These are phyloP conservation scores for Aphidoletes aphidimyza DNA, from an alignment of 2,888 invertebrate species.

Conservation along the genomic window DNA sequence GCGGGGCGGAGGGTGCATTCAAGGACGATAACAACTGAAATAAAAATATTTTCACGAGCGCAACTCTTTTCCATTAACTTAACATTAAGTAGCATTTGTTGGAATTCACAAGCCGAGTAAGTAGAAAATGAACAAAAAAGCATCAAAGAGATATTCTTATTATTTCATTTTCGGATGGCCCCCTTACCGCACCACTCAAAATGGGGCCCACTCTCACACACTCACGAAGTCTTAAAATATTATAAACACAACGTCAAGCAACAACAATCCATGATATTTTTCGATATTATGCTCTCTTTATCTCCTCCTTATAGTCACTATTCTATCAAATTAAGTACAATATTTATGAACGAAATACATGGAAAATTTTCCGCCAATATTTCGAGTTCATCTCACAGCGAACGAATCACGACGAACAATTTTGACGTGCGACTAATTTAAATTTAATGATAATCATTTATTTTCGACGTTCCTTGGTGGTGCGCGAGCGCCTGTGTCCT, in stretches of 20 bases:
- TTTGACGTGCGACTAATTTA: constrained; percentile 17
- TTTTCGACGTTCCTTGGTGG: too few relatives aligned
- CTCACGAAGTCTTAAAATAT: too few relatives aligned
- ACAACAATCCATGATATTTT: too few relatives aligned
- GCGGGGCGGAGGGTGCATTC: not conserved
- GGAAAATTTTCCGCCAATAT: not conserved
- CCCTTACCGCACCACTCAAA: not conserved
- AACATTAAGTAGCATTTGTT: not conserved
- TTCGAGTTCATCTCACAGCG: not conserved
- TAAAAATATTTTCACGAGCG: constrained; percentile 39
- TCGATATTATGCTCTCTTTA: too few relatives aligned
- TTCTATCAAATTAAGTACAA: not conserved
- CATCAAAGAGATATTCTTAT: not conserved
- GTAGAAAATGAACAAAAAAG: not conserved
- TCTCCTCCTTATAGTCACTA: too few relatives aligned
- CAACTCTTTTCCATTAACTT: constrained; percentile 27
- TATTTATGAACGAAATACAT: not conserved
- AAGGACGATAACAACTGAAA: not conserved
- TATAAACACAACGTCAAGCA: too few relatives aligned
- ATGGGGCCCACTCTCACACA: too few relatives aligned
- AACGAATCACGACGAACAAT: not conserved
- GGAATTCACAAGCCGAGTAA: constrained; percentile 16
- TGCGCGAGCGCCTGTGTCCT: too few relatives aligned
- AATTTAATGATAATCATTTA: constrained; percentile 43
- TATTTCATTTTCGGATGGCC: not conserved